Base-by-base conservation (phyloP, 2,888 invertebrate species). In the Tipula vernalis region DNA sequence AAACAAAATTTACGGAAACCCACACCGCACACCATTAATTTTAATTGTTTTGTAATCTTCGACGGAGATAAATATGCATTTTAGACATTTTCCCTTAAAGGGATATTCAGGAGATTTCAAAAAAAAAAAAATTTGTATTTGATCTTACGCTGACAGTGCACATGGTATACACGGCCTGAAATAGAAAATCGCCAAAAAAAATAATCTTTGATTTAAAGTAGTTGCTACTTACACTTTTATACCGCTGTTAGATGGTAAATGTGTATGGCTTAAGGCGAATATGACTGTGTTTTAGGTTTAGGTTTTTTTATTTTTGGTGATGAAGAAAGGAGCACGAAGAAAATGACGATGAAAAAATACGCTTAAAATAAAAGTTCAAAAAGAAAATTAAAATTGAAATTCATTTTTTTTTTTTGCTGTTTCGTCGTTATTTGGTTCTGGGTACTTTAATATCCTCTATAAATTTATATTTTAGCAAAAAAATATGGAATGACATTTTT, bases 341-440 rank as follows among this genome's bases (percentile, higher is more conserved):
- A 71, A 71, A 71, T 28, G 12, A 71, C 12, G 71, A 71, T 71
- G 28, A 71, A 71, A 71, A 71, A 71, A 71, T 71, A 28, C 28
- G 28, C 28, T 71, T 71, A 71, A 71, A 71, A 71, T 71, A 71
- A 71, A 71, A 71, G 71, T 71, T 71, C 71, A 71, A 71, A 71
- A 71, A 71, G 71, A 71, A 71, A 71, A 71, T 71, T 71, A 71
- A 71, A 71, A 71, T 71, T 71, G 71, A 71, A 71, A 71, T 71
- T 15, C 51, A 57, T 57, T 57, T 57, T 57, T 51, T 57, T 57
- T 57, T 57, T 5, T 47, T 47, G 13, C 51, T n/a, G 3, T 71
- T 71, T 28, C 10, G 18, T 18, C 71, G 71, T 71, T 28, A 28
- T 71, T 28, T 71, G 71, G 71, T 71, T 71, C 71, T 71, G 71